Base-by-base conservation (phyloP, 2,113 vertebrate species). In the Saguinus imperator region DNA sequence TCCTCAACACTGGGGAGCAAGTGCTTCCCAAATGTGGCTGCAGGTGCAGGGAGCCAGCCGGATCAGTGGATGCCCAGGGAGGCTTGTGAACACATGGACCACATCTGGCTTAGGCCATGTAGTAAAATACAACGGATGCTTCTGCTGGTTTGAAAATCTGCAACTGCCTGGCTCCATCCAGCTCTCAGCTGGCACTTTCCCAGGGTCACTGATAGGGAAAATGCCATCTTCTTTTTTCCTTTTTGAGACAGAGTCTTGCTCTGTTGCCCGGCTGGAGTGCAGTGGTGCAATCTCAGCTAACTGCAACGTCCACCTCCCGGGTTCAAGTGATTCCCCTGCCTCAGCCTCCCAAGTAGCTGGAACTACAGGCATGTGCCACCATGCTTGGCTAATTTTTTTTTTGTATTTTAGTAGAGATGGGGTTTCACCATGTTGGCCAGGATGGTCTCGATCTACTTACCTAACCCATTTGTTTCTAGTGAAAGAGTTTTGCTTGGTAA, bases 401-500 rank as follows among this genome's bases (percentile, higher is more conserved):
- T 52, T 52, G 50, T 50, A 50, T 52, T 52, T 52, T 52, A 52
- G 50, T 52, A 52, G 50, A 52, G 50, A 52, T 52, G 16, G 50
- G 14, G 50, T 52, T 52, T 52, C 50, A 52, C 50, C 50, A 52
- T 52, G 50, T 52, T 52, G 50, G 50, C 50, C 50, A 52, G 50
- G 50, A 52, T 52, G 50, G 50, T 52, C 50, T 52, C 50, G 3
- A 52, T 52, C 50, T 52, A 14, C 14, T 17, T 14, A 52, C 14
- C 50, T 52, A 14, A 17, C 14, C 3, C 14, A 17, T 14, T 76
- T 92, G 95, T 97, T 97, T 97, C 97, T 95, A 66, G 95, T 93
- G 96, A 97, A 97, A 98, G 98, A 98, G 89, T 97, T 98, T 95
- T 97, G 98, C 97, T 98, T 95, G 97, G 97, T 98, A 98, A 99